Base-by-base conservation (phyloP, 2,113 vertebrate species). In the Suricata suricatta region DNA sequence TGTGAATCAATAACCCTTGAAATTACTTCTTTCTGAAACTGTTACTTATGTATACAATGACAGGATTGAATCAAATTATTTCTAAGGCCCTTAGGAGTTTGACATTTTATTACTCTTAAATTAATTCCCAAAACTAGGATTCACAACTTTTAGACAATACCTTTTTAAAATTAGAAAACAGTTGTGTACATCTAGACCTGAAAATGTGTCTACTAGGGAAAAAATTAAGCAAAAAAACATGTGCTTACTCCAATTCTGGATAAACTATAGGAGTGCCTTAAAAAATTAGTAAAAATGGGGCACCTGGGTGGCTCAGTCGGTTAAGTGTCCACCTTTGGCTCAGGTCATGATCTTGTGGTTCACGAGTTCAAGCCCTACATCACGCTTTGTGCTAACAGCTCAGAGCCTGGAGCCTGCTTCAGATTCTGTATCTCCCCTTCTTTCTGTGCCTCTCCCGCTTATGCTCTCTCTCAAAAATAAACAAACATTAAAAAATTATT, bases 11-110 rank as follows among this genome's bases (percentile, higher is more conserved):
- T 83, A 57, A 54, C 25, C 25, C 8, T 35, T 94, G 12, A 83
- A 93, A 89, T 77, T 74, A 76, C 52, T 89, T 80, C 13, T 98
- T 83, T 80, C 88, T 95, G 41, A 84, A 88, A 54, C n/a, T 68
- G 1, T 76, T 47, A 35, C 38, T 38, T 93, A 63, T 35, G 25
- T 86, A 27, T 91, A 71, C 74, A 92, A 35, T 72, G 54, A 5
- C 82, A 50, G n/a, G 35, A 44, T 72, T 93, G 81, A 94, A 68
- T 94, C 41, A 84, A 25, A 52, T 94, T 38, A 52, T 90, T 94
- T 88, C 81, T 88, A 50, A 88, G 72, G 11, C 27, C 31, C 64
- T n/a, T 80, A n/a, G 19, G 41, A 79, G 95, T 14, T 80, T 74
- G 79, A 68, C 25, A 94, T 38, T 68, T 90, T 71, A 82, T 69